Evolutionary conservation across 2,797 vertebrate genomes (phyloP).

Genomic region (Phrynocephalus guinanensis): DNA sequence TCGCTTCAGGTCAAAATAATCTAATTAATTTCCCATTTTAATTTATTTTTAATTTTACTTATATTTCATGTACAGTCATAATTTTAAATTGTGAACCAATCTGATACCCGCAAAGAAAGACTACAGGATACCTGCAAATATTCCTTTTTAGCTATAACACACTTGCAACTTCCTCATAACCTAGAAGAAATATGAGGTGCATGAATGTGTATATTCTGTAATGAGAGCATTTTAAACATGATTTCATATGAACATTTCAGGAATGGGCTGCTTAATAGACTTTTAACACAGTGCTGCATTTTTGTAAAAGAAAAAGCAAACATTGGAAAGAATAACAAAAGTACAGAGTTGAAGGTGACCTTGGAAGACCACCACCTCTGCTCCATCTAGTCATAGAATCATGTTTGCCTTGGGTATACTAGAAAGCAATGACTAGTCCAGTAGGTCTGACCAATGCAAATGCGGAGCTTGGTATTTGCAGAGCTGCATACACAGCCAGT

Average conservation of each 20-base stretch:
- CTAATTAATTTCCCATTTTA: too few species aligned
- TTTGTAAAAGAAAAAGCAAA: constrained; percentile 37
- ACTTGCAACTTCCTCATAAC: neutral
- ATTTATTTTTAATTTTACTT: too few species aligned
- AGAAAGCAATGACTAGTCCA: too few species aligned
- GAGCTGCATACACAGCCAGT: neutral
- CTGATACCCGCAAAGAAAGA: too few species aligned
- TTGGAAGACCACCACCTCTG: neutral
- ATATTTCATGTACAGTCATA: too few species aligned
- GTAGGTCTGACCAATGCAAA: neutral
- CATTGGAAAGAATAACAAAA: constrained; percentile 57
- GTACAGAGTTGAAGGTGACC: neutral
- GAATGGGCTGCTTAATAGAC: neutral
- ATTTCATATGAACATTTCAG: constrained; percentile 17
- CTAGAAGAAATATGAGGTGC: neutral
- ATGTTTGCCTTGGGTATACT: too few species aligned
- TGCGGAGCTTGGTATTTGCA: neutral
- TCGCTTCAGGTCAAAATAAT: too few species aligned
- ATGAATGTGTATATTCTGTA: constrained; percentile 1
- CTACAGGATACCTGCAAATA: neutral
- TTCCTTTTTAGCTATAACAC: constrained; percentile 17
- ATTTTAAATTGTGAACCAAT: too few species aligned
- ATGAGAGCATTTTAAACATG: neutral
- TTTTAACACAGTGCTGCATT: neutral
- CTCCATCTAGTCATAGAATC: too few species aligned